Evolutionary conservation across 1,140 invertebrate species (phyloP).

Genomic region (Meloidogyne exigua): DNA sequence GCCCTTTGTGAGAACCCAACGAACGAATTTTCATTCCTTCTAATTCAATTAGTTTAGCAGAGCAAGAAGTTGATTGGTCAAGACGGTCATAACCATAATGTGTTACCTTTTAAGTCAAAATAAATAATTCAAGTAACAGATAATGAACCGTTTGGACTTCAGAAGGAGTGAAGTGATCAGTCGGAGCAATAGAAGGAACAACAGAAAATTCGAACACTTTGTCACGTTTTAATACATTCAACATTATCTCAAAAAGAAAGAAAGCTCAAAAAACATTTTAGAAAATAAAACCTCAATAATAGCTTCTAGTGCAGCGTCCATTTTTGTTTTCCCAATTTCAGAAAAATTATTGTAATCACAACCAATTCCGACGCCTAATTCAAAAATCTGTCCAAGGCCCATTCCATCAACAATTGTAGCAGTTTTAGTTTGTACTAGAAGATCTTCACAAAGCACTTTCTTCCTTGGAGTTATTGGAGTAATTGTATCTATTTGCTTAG

Average conservation of each 20-base stretch:
- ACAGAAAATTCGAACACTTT: constrained; percentile 59
- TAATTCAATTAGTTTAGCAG: constrained; percentile 30
- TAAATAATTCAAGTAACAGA: neutral
- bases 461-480: neutral
- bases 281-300: constrained; percentile 40
- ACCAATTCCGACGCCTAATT: constrained; percentile 56
- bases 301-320: constrained; percentile 37
- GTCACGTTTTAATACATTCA: constrained; percentile 53
- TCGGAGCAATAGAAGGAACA: constrained; percentile 55
- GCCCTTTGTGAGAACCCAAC: constrained; percentile 44
- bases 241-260: constrained; percentile 43
- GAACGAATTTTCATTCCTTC: constrained; percentile 40
- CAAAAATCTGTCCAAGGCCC: constrained; percentile 35
- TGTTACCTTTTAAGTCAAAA: constrained; percentile 30
- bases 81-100: constrained; percentile 43
- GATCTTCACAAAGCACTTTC: constrained; percentile 15
- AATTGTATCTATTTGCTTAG: neutral
- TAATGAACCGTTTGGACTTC: constrained; percentile 35
- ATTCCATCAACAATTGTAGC: constrained; percentile 37
- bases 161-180: constrained; percentile 59
- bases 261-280: constrained; percentile 12
- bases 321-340: constrained; percentile 16
- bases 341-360: constrained; percentile 31
- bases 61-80: constrained; percentile 30
- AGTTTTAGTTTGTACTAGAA: constrained; percentile 15